phyloP scores from a whole-genome alignment of 2,113 vertebrate genomes.

The Gallinago undulata region DNA sequence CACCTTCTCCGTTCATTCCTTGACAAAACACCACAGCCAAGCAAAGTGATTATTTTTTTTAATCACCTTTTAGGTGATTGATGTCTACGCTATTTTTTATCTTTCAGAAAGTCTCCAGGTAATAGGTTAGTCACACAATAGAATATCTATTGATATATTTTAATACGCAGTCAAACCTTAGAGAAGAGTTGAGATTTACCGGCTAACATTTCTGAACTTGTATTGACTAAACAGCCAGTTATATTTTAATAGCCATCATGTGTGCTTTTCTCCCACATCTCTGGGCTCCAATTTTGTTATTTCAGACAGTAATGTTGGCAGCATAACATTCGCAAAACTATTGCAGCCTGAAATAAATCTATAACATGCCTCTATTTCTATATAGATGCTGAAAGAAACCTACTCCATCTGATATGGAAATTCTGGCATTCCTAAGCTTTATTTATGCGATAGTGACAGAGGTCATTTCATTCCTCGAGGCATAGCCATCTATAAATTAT shows the following conservation, averaged over 20 bases:
- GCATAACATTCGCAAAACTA: conserved; percentile 20
- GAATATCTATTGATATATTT: conserved; percentile 60
- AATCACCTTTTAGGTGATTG: not conserved
- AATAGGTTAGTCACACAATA: conserved; percentile 35
- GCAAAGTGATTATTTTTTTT: not conserved
- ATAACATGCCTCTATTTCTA: conserved; percentile 22
- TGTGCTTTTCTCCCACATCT: not conserved
- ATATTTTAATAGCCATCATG: conserved; percentile 60
- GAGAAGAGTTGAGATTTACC: conserved; percentile 57
- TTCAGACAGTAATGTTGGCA: conserved; percentile 33
- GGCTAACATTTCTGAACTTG: conserved; percentile 58
- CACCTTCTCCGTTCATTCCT: not conserved
- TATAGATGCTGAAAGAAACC: conserved; percentile 34
- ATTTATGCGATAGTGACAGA: conserved; percentile 65
- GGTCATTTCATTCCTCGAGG: conserved; percentile 60
- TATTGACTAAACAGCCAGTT: conserved; percentile 60
- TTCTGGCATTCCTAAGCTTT: conserved; percentile 41
- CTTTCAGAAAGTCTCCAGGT: not conserved
- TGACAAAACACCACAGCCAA: not conserved
- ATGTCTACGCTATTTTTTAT: not conserved
- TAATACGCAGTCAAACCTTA: conserved; percentile 34
- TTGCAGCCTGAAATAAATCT: conserved; percentile 67
- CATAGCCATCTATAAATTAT: conserved; percentile 69
- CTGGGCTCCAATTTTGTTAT: conserved; percentile 25
- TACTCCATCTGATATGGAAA: conserved; percentile 63